Percentiles rank a stretch among this genome's conserved stretches.
phyloP scores from a whole-genome alignment of 2,113 vertebrate species.

The Lynx canadensis region DNA sequence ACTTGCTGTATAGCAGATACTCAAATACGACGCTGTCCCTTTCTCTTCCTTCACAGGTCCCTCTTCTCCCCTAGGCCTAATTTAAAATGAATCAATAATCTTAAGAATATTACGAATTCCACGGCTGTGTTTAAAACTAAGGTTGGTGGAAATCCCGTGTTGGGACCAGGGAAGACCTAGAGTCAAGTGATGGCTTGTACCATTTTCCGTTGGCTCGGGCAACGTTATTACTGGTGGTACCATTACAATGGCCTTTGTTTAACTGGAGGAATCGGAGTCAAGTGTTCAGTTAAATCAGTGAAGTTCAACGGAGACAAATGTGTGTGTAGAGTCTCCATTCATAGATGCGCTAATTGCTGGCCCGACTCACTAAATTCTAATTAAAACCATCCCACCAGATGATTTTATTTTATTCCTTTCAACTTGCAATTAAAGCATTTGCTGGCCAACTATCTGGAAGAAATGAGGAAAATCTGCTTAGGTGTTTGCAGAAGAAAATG shows the following conservation, averaged over 20 bases:
- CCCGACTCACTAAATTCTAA: conserved; percentile 79
- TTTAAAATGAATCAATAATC: background rate
- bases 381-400: conserved; percentile 79
- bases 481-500: conserved; percentile 36
- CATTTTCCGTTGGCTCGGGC: background rate
- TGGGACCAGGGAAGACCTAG: background rate
- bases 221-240: background rate
- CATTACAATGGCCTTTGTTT: conserved; percentile 50
- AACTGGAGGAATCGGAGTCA: conserved; percentile 47
- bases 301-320: conserved; percentile 58
- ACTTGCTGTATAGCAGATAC: background rate
- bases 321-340: conserved; percentile 55
- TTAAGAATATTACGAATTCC: background rate
- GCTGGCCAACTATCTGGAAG: conserved; percentile 64
- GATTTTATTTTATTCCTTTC: conserved; percentile 83
- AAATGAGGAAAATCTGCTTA: conserved; percentile 40
- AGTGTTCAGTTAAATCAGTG: conserved; percentile 58
- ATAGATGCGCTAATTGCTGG: conserved; percentile 76
- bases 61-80: background rate
- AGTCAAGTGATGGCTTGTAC: background rate
- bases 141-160: background rate
- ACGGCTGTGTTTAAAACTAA: background rate
- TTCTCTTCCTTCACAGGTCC: background rate
- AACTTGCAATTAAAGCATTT: conserved; percentile 79
- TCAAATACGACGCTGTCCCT: background rate